Evolutionary conservation across 2,888 invertebrate genomes (phyloP).

Genomic region (Malthinus seriepunctatus): DNA sequence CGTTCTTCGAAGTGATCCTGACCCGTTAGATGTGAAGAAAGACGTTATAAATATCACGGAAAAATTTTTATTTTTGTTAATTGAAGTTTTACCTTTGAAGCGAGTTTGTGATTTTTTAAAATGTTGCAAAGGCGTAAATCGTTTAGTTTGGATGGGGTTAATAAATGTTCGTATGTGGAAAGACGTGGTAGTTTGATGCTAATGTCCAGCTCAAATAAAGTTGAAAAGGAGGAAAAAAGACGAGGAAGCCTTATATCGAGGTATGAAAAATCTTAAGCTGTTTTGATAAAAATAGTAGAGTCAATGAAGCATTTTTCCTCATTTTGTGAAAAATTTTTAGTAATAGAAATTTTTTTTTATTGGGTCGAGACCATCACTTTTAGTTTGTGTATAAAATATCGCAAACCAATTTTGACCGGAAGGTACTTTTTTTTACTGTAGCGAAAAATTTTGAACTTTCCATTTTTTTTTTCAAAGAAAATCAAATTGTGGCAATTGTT

Average conservation of each 20-base stretch:
- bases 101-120: slow-evolving; percentile 4
- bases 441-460: no score
- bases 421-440: no score
- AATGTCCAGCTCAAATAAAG: slow-evolving; percentile 29
- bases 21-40: background rate
- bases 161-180: slow-evolving; percentile 33
- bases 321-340: no score
- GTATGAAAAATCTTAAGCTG: slow-evolving; percentile 47
- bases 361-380: no score
- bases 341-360: no score
- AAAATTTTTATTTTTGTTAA: slow-evolving; percentile 5
- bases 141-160: slow-evolving; percentile 30
- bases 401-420: no score
- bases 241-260: slow-evolving; percentile 56
- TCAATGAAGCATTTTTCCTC: no score
- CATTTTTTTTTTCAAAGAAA: no score
- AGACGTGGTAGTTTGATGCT: slow-evolving; percentile 45
- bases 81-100: background rate
- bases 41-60: background rate
- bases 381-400: no score
- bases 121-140: slow-evolving; percentile 38
- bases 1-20: background rate
- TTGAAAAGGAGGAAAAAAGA: slow-evolving; percentile 45
- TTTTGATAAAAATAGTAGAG: no score
- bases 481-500: no score